Base-by-base conservation (phyloP, 2,888 invertebrate species). In the Ariolimax columbianus region DNA sequence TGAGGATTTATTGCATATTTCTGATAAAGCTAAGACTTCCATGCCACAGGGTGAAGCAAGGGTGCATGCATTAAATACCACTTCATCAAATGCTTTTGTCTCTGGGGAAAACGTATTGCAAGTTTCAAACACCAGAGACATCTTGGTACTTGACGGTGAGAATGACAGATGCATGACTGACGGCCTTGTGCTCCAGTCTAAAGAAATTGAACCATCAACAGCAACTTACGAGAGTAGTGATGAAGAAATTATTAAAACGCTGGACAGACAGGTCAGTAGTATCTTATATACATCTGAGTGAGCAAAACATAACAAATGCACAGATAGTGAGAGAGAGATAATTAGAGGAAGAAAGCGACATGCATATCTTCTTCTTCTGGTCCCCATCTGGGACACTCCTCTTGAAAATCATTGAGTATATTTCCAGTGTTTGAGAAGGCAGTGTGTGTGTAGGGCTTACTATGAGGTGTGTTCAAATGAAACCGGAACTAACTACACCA, bases 131-230 rank as follows among this genome's bases (percentile, higher is more conserved):
- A 26, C 55, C 63, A 79, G 66, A 55, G 81, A 81, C 36, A 72
- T 59, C 36, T n/a, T 82, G 26, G 40, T n/a, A 26, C n/a, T 43
- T 1, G 75, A 82, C 40, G 63, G 75, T 40, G 40, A 75, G 4
- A 26, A 51, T 33, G 33, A 40, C 59, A 55, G 47, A n/a, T 75
- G n/a, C 14, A 19, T 75, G 38, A 75, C 59, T 43, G 75, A 82
- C 23, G 82, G 75, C 82, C 63, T 63, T 17, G 55, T 73, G 11
- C 72, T 73, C n/a, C 26, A n/a, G n/a, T 73, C 82, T 55, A 43
- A 82, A 40, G 59, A 82, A 11, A 82, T n/a, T 3, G 55, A 63
- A 23, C 33, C 55, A 43, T 40, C 75, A 38, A 43, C 38, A 43
- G 47, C 40, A 14, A 30, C 40, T 40, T 59, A 47, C 33, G 40